Conservation (phyloP, 2,888 invertebrate genomes). For the Polietes domitor region DNA sequence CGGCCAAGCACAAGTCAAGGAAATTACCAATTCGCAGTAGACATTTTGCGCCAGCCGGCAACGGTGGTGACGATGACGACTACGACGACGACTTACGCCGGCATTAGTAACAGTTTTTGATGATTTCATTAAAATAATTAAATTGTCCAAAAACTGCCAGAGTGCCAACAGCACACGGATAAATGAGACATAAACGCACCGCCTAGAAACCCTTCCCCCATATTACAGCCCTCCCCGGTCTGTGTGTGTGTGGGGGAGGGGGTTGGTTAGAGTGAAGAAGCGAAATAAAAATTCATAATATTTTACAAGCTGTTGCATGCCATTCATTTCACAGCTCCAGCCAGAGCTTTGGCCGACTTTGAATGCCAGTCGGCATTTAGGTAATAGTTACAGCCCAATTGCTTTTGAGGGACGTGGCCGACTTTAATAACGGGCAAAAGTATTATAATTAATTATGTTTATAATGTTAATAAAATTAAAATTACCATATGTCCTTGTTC, state of each 20-base stretch:
- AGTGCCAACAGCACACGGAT: not conserved
- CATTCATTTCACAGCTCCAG: conserved; percentile 44
- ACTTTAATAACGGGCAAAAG: conserved; percentile 42
- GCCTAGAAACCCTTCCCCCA: not conserved
- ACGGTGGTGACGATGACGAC: not conserved
- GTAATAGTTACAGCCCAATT: conserved; percentile 19
- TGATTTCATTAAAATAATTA: conserved; percentile 65
- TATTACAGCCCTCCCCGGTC: no score
- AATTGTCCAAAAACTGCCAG: conserved; percentile 45
- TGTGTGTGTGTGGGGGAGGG: no score
- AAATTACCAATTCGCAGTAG: conserved; percentile 15
- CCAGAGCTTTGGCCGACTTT: not conserved
- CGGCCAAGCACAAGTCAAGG: not conserved
- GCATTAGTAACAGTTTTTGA: conserved; percentile 44
- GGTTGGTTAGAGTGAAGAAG: not conserved
- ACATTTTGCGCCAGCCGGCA: not conserved
- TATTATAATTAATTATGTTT: conserved; percentile 57
- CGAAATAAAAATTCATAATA: conserved; percentile 52
- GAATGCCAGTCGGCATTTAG: not conserved
- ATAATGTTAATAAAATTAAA: conserved; percentile 32
- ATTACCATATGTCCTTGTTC: conserved; percentile 19
- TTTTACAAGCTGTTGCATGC: conserved; percentile 66
- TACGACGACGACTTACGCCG: not conserved
- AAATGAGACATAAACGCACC: conserved; percentile 15
- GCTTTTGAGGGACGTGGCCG: not conserved